Evolutionary conservation across 2,888 invertebrate genomes (phyloP).

Genomic region (Pandemis cinnamomeana): DNA sequence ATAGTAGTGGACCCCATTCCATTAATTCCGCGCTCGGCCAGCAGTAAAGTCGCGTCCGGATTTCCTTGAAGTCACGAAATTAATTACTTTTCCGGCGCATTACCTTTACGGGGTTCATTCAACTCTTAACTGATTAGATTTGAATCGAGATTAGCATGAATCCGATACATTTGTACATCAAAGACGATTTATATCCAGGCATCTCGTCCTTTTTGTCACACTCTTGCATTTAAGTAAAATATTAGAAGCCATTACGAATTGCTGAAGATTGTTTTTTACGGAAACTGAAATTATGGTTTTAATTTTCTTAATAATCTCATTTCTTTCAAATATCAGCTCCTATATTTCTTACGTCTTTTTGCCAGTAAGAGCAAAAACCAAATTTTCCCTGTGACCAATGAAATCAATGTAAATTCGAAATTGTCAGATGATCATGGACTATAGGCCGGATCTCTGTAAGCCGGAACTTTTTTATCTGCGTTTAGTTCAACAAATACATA

Average conservation of each 20-base stretch:
- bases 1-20: background rate
- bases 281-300: background rate
- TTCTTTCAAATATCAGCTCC: background rate
- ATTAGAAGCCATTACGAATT: background rate
- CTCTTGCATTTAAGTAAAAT: background rate
- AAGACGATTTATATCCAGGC: background rate
- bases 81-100: background rate
- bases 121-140: conserved; percentile 8
- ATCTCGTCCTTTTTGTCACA: background rate
- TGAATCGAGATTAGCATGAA: background rate
- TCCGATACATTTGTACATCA: background rate
- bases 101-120: background rate
- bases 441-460: background rate
- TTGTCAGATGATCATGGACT: background rate
- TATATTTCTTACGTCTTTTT: background rate
- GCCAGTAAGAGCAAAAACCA: background rate
- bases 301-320: background rate
- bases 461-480: background rate
- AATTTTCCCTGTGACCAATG: background rate
- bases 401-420: no score
- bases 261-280: background rate
- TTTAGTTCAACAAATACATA: background rate
- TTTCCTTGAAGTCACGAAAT: conserved; percentile 8
- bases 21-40: background rate
- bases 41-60: background rate